These are phyloP conservation scores for Plotosus lineatus DNA, from an alignment of 2,113 vertebrate species.

Conservation along the genomic window DNA sequence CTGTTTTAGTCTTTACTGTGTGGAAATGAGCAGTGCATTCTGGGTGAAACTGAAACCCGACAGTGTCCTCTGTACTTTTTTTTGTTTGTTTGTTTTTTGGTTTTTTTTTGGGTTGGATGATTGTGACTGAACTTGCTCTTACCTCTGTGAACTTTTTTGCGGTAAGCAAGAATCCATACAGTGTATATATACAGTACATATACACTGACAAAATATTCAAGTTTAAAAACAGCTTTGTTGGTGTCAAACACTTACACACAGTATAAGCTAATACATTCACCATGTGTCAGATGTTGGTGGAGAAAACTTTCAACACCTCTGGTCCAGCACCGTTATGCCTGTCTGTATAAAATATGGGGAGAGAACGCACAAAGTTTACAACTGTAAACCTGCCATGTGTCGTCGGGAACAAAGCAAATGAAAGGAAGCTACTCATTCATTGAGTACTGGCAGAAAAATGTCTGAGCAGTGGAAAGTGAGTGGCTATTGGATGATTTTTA, in stretches of 20 bases:
- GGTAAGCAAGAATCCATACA: neutral
- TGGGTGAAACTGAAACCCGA: neutral
- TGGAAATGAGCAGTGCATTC: conserved; percentile 8
- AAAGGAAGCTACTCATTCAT: conserved; percentile 10
- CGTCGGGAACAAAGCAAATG: conserved; percentile 31
- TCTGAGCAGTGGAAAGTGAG: neutral
- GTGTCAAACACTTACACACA: conserved; percentile 54
- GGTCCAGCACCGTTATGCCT: conserved; percentile 39
- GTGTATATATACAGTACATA: conserved; percentile 30
- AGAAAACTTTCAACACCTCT: conserved; percentile 64
- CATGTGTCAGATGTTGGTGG: conserved; percentile 63
- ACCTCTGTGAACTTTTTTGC: neutral
- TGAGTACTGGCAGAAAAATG: conserved; percentile 10
- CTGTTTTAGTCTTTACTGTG: conserved; percentile 43
- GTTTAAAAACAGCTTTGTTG: conserved; percentile 64
- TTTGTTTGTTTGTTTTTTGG: neutral
- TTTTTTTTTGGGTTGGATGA: neutral
- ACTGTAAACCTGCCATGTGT: conserved; percentile 50
- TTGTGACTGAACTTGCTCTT: neutral
- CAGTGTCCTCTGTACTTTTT: neutral
- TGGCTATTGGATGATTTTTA: neutral
- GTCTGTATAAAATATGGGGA: conserved; percentile 57
- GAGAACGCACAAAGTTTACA: conserved; percentile 49
- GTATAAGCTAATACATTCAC: conserved; percentile 57
- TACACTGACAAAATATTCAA: conserved; percentile 55